These are phyloP conservation scores for Brenthis hecate DNA, from an alignment of 2,888 invertebrate species.

Conservation along the genomic window DNA sequence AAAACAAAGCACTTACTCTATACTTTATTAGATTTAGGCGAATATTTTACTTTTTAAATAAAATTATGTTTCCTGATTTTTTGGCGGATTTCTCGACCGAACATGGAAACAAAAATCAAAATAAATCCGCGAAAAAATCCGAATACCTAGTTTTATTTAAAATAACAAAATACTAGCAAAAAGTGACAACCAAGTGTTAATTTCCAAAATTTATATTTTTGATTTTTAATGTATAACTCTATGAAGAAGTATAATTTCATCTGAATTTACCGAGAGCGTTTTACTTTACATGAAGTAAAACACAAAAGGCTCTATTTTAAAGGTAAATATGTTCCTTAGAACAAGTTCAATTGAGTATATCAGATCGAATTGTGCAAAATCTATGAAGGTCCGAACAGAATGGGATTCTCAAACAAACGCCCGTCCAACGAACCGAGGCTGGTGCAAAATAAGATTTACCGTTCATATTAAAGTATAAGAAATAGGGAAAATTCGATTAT, in stretches of 20 bases:
- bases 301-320: constrained; percentile 18
- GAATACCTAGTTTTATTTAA: too few relatives aligned
- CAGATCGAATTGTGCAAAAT: constrained; percentile 52
- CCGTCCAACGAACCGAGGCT: constrained; percentile 56
- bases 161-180: too few relatives aligned
- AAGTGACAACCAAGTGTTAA: too few relatives aligned
- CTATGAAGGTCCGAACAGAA: constrained; percentile 45
- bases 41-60: too few relatives aligned
- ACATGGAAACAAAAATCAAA: too few relatives aligned
- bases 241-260: neutral
- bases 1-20: too few relatives aligned
- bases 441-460: constrained; percentile 36
- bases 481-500: constrained; percentile 31
- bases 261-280: neutral
- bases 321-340: constrained; percentile 26
- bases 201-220: too few relatives aligned
- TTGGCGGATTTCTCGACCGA: too few relatives aligned
- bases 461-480: constrained; percentile 29
- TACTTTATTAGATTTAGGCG: too few relatives aligned
- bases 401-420: constrained; percentile 59
- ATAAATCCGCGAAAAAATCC: too few relatives aligned
- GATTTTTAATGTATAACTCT: neutral
- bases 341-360: constrained; percentile 45
- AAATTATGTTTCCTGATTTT: too few relatives aligned
- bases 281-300: neutral